phyloP scores from a whole-genome alignment of 92 coral and sea anemone genomes.

The Zoanthus sociatus region DNA sequence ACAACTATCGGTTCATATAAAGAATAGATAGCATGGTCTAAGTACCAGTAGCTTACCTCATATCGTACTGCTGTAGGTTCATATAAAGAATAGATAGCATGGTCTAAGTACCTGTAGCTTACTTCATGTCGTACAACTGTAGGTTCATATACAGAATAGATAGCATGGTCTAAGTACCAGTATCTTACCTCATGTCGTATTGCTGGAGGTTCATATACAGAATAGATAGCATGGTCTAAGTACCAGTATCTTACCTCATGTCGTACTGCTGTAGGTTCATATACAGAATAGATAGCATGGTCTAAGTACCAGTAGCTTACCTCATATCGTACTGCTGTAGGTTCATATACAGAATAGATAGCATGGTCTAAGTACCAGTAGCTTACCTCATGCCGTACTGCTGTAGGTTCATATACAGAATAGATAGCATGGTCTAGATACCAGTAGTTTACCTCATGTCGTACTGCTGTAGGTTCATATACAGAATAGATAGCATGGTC shows the following conservation, averaged over 20 bases:
- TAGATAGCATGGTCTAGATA: constrained; percentile 69
- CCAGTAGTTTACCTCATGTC: constrained; percentile 41
- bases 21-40: neutral
- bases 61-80: constrained; percentile 85
- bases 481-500: constrained; percentile 84
- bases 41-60: neutral
- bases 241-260: neutral
- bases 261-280: constrained; percentile 89
- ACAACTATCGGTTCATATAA: no score
- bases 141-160: no score
- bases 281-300: constrained; percentile 75
- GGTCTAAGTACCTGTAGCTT: constrained; percentile 69
- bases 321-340: constrained; percentile 83
- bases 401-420: constrained; percentile 83
- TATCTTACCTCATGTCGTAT: constrained; percentile 61
- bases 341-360: constrained; percentile 83
- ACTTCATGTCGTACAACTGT: neutral
- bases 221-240: constrained; percentile 74
- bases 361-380: constrained; percentile 59
- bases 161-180: neutral
- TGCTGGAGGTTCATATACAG: constrained; percentile 85
- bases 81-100: constrained; percentile 84
- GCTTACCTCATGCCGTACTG: constrained; percentile 70
- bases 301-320: neutral
- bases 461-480: constrained; percentile 87